Base-by-base conservation (phyloP, 2,888 invertebrate species). In the Spisula subtruncata region DNA sequence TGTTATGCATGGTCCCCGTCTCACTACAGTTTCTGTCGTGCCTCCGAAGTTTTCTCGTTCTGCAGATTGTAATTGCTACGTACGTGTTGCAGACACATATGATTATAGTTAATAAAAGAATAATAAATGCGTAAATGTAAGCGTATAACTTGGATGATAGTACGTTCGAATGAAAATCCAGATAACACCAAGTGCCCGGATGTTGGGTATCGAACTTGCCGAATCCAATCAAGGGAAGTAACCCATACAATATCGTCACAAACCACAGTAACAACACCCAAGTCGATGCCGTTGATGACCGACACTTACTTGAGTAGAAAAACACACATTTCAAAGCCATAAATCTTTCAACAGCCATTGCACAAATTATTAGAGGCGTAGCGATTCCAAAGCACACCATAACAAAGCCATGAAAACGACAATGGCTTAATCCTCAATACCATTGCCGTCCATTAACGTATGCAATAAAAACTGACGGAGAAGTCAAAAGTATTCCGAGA, bases 141-240 rank as follows among this genome's bases (percentile, higher is more conserved):
- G 95, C 95, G 91, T 96, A 96, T 29, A 94, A 92, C 41, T 93
- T 93, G 41, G 93, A 90, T 20, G 94, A 84, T 8, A 93, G 89
- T 41, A 91, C 82, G 35, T 89, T 35, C 35, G 96, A 94, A 90
- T 96, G 96, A 90, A 96, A 95, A 91, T 96, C 96, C 18, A 97
- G 93, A 90, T 96, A 97, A 91, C 96, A 97, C 97, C 97, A 97
- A 5, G 96, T 96, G 6, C 95, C 94, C 0, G 97, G 97, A 90
- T 96, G 96, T 92, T 97, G 97, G 35, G 94, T 89, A 35, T 93
- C 94, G 92, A 95, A 96, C 60, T 94, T 5, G n/a, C 97, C 97
- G 81, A 96, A 94, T 2, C 96, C 96, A 82, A 96, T 94, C 75
- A 97, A 89, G 10, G 96, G 96, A 83, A 96, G 86, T 35, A 95